Percentiles rank a stretch among this genome's conserved stretches.
These are phyloP conservation scores for Spea multiplicata DNA, from an alignment of 2,113 vertebrate species.

Conservation along the genomic window DNA sequence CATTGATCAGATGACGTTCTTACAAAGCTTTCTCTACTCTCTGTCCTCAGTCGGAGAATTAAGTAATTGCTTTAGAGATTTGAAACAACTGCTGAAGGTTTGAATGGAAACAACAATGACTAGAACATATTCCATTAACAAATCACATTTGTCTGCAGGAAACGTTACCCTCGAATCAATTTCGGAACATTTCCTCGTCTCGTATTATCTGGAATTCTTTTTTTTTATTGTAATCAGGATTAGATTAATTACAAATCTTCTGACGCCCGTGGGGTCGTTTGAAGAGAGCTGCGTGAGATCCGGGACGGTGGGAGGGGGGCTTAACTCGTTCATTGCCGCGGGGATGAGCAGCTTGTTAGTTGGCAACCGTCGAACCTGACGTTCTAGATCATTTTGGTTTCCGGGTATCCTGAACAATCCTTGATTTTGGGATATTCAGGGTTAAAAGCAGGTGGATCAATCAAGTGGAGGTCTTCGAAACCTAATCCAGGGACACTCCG, in stretches of 20 bases:
- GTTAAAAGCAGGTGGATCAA: no score
- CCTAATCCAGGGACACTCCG: no score
- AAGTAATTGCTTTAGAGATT: slow-evolving; percentile 30
- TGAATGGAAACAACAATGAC: not conserved
- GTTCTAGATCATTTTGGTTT: no score
- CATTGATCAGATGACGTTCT: slow-evolving; percentile 9
- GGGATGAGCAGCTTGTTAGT: no score
- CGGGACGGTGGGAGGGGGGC: not conserved
- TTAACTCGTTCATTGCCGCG: no score
- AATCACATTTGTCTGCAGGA: slow-evolving; percentile 19
- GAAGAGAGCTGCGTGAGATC: not conserved
- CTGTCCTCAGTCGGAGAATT: slow-evolving; percentile 16
- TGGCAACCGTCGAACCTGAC: no score
- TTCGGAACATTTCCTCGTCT: not conserved
- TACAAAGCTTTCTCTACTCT: slow-evolving; percentile 8
- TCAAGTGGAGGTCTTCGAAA: no score
- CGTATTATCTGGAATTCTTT: not conserved
- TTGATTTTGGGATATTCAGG: no score
- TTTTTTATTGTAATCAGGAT: slow-evolving; percentile 11
- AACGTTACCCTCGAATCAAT: not conserved
- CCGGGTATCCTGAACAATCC: no score
- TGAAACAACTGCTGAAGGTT: slow-evolving; percentile 13
- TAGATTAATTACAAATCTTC: not conserved
- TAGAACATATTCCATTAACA: slow-evolving; percentile 18
- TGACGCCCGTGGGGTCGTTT: not conserved